phyloP scores from a whole-genome alignment of 2,888 invertebrate species.

The Malacosoma neustria region DNA sequence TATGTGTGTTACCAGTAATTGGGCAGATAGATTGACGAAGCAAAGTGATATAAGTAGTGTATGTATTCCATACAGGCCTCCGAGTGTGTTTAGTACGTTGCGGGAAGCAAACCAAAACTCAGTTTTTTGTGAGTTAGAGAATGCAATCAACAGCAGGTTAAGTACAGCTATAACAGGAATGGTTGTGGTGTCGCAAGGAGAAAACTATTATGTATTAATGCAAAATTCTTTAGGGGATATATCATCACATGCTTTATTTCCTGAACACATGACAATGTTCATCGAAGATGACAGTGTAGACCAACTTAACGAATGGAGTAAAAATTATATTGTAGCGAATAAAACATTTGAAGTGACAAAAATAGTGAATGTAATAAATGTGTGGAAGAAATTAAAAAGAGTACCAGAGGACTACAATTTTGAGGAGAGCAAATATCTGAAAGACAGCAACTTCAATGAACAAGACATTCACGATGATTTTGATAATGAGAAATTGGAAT shows the following conservation, averaged over 20 bases:
- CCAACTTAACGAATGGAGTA: slow-evolving; percentile 43
- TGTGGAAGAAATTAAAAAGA: slow-evolving; percentile 39
- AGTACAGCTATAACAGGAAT: slow-evolving; percentile 42
- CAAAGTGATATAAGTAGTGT: slow-evolving; percentile 28
- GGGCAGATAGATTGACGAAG: slow-evolving; percentile 29
- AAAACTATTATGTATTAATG: slow-evolving; percentile 41
- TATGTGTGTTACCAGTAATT: slow-evolving; percentile 47
- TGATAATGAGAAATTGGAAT: slow-evolving; percentile 43
- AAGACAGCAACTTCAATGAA: slow-evolving; percentile 29
- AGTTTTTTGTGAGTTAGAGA: slow-evolving; percentile 41
- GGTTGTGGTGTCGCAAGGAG: slow-evolving; percentile 32
- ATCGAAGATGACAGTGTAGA: slow-evolving; percentile 41
- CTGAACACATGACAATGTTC: slow-evolving; percentile 37
- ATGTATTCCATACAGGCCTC: slow-evolving; percentile 49
- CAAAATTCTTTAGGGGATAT: slow-evolving; percentile 62
- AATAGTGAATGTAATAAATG: slow-evolving; percentile 31
- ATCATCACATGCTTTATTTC: slow-evolving; percentile 41
- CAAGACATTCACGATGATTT: slow-evolving; percentile 41
- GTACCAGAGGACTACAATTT: slow-evolving; percentile 35
- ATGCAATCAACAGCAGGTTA: slow-evolving; percentile 42
- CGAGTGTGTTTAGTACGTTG: slow-evolving; percentile 39
- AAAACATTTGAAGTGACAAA: slow-evolving; percentile 37
- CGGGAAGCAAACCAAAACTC: slow-evolving; percentile 36
- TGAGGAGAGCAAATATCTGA: slow-evolving; percentile 18
- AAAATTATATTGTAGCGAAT: slow-evolving; percentile 23